Evolutionary conservation across 2,888 invertebrate genomes (phyloP).

Genomic region (Tenodera sinensis): DNA sequence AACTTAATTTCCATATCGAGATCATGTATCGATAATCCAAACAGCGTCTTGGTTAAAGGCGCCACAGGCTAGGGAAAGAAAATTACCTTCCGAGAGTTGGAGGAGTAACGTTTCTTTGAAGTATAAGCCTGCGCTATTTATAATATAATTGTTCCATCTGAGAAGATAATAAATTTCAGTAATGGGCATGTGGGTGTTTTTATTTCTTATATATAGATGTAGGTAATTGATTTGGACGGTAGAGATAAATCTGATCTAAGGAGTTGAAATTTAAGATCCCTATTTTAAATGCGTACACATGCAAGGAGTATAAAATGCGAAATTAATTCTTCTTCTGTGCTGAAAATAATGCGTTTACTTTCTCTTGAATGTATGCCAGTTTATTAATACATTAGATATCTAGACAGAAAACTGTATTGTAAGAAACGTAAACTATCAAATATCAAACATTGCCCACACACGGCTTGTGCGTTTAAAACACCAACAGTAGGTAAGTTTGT

Average conservation of each 20-base stretch:
- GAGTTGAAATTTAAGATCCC: neutral
- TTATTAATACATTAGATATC: too few relatives aligned
- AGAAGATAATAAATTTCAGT: neutral
- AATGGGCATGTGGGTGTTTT: neutral
- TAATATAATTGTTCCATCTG: neutral
- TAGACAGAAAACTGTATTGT: too few relatives aligned
- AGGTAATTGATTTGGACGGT: neutral
- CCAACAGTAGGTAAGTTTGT: too few relatives aligned
- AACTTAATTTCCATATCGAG: conserved; percentile 6
- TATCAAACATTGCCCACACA: too few relatives aligned
- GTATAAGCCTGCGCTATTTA: neutral
- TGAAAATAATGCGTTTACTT: neutral
- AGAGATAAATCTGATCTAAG: neutral
- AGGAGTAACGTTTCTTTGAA: neutral
- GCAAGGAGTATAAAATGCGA: neutral
- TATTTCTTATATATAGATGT: neutral
- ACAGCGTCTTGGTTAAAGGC: neutral
- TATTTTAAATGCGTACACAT: neutral
- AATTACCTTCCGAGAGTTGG: neutral
- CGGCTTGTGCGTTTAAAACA: too few relatives aligned
- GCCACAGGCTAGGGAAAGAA: neutral
- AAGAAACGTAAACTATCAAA: too few relatives aligned
- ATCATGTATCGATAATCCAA: neutral
- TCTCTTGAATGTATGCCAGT: too few relatives aligned
- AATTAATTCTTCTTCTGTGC: neutral